Conservation (phyloP, 2,888 invertebrate genomes). For the Polydrusus cervinus region DNA sequence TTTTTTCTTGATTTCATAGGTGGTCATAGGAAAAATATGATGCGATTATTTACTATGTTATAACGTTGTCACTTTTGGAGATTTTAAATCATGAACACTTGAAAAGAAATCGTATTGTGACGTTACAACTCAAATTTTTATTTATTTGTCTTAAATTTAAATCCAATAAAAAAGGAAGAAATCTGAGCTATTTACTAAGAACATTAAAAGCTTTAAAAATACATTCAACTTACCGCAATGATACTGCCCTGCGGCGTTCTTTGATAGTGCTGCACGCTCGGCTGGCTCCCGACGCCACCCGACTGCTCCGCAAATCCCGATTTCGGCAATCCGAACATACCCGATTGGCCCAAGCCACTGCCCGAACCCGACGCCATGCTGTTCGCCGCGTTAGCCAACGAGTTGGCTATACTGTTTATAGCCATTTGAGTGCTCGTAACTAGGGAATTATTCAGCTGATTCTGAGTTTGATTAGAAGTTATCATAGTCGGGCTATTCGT, state of each 20-base stretch:
- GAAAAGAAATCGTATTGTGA: no score
- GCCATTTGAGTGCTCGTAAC: constrained; percentile 48
- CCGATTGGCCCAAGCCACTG: constrained; percentile 10
- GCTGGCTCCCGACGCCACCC: background rate
- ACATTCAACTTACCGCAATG: constrained; percentile 47
- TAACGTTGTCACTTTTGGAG: no score
- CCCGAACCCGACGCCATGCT: constrained; percentile 26
- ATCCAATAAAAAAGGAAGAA: no score
- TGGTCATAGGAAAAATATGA: no score
- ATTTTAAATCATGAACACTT: no score
- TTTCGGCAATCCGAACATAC: constrained; percentile 28
- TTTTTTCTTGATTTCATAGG: no score
- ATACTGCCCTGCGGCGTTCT: constrained; percentile 53
- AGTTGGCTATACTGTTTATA: constrained; percentile 48
- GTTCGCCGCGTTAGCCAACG: constrained; percentile 43
- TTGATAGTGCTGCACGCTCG: constrained; percentile 45
- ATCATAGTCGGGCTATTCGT: constrained; percentile 1
- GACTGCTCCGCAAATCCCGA: constrained; percentile 11
- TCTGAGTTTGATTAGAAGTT: background rate
- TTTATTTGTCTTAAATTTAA: no score
- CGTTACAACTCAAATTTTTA: no score
- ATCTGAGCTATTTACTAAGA: no score
- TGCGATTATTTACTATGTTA: no score
- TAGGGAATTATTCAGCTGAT: constrained; percentile 29
- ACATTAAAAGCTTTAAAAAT: background rate